Percentiles rank a stretch among this genome's conserved stretches.
Evolutionary conservation across 2,113 vertebrate genomes (phyloP).

Genomic region (Myotis brandtii): DNA sequence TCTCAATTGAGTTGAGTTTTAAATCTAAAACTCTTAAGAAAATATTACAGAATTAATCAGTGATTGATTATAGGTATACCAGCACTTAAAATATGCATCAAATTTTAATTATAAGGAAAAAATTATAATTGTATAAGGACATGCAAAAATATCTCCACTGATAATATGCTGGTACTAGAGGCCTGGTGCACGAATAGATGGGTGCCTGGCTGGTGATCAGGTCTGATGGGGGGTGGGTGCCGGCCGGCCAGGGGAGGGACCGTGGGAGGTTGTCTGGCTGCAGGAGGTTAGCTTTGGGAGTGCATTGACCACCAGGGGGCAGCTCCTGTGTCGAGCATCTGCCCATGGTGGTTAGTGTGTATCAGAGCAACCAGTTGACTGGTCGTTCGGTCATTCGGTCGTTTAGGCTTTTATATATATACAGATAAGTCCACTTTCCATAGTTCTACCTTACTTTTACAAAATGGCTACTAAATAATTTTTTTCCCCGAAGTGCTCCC

Average conservation of each 20-base stretch:
- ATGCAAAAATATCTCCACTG: background rate
- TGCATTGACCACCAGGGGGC: no score
- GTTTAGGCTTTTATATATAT: no score
- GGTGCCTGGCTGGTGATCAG: no score
- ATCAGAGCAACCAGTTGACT: no score
- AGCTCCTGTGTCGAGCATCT: no score
- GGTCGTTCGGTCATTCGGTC: rapidly evolving
- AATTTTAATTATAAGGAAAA: background rate
- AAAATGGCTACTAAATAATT: background rate
- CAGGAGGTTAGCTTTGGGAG: no score
- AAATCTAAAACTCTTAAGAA: background rate
- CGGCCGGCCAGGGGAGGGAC: rapidly evolving
- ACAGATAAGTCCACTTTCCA: background rate
- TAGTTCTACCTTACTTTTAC: background rate
- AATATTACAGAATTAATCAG: background rate
- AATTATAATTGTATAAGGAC: background rate
- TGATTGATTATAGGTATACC: background rate
- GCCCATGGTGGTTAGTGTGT: no score
- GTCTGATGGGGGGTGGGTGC: no score
- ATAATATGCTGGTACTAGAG: background rate
- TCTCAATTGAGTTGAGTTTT: background rate
- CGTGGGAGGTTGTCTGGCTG: no score
- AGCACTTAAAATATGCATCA: background rate
- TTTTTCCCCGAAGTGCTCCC: background rate
- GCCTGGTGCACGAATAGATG: no score